Base-by-base conservation (phyloP, 2,113 vertebrate species). In the Scomber japonicus region DNA sequence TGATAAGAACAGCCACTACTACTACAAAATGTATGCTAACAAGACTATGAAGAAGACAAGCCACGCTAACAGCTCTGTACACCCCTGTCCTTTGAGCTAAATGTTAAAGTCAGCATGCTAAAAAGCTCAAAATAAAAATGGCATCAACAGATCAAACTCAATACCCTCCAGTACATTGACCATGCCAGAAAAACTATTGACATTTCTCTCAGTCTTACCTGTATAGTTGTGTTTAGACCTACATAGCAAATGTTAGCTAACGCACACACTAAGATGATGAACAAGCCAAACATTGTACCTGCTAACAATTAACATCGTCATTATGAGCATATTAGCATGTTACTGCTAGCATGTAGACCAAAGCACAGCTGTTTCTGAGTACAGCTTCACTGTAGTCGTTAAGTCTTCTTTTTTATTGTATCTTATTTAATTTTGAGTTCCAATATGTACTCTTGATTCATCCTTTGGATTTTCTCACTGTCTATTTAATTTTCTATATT, bases 401-500 rank as follows among this genome's bases (percentile, higher is more conserved):
- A 21, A 46, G 44, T 27, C 11, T 73, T 49, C 35, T 40, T 40
- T 40, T 40, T 10, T 9, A 8, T 35, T 40, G 7, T 40, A 9
- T 8, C 8, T 40, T 9, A 40, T 9, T 40, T 10, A 9, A 40
- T 40, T 40, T 40, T 40, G 35, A 40, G 12, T 45, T 21, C 31
- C 2, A 44, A 17, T 5, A 4, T 64, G 13, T 27, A 1, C 51
- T 62, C 35, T 19, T n/a, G 45, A 53, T 35, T 81, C 13, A 17
- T 44, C n/a, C 5, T 56, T 17, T 40, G 16, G n/a, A 13, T 4
- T 56, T 67, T 61, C 11, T 35, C 11, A 50, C 19, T 57, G 51
- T 77, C n/a, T 7, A 14, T 78, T 64, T 71, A 51, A 71, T 84
- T 71, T 60, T 54, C 30, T 2, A 40, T 40, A 40, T 56, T 60